These are phyloP conservation scores for Pholis gunnellus DNA, from an alignment of 2,113 vertebrate genomes.

Conservation along the genomic window DNA sequence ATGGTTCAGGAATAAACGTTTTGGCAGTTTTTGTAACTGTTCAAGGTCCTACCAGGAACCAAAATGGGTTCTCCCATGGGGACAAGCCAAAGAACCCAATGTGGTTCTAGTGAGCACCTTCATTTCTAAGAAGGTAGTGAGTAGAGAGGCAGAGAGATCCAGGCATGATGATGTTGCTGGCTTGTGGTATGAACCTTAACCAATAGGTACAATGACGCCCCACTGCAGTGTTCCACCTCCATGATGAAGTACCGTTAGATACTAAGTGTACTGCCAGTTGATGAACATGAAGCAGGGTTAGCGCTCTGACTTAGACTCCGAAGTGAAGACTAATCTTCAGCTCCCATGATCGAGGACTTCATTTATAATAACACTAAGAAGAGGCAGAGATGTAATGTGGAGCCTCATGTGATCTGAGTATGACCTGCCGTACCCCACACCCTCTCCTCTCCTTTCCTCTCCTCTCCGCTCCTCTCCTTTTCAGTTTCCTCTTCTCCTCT, in stretches of 20 bases:
- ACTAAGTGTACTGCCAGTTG: no score
- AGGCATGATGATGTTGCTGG: not conserved
- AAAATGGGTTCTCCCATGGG: not conserved
- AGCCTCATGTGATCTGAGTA: no score
- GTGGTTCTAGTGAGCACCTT: not conserved
- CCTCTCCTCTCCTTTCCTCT: not conserved
- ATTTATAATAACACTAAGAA: no score
- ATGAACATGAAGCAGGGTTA: no score
- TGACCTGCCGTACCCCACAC: no score
- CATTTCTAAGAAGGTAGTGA: not conserved
- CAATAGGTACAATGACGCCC: no score
- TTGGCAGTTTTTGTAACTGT: not conserved
- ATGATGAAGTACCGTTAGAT: no score
- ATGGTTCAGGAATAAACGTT: no score
- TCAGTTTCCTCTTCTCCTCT: not conserved
- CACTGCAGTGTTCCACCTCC: no score
- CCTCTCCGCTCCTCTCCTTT: no score
- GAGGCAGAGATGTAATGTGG: no score
- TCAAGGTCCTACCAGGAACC: not conserved
- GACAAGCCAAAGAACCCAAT: not conserved
- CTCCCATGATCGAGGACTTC: not conserved
- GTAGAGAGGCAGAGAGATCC: not conserved
- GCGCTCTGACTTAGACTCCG: not conserved
- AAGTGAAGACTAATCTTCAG: conserved; percentile 6
- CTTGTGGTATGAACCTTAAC: no score